phyloP scores from a whole-genome alignment of 2,113 vertebrate genomes.

The Aphyosemion australe region DNA sequence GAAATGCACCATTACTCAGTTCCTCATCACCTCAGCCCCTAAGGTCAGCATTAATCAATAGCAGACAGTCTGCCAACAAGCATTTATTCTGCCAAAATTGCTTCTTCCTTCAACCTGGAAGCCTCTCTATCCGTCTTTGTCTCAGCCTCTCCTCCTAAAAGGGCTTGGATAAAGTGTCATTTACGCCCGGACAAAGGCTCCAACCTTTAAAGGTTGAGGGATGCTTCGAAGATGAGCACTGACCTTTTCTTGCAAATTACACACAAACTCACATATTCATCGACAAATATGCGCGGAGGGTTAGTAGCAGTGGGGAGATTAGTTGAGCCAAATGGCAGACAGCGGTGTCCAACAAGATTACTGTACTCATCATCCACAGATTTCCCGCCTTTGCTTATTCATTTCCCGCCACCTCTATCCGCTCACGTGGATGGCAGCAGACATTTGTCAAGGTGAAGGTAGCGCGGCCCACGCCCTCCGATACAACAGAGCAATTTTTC shows the following conservation, averaged over 20 bases:
- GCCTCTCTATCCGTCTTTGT: slow-evolving; percentile 33
- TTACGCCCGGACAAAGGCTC: slow-evolving; percentile 71
- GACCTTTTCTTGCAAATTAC: slow-evolving; percentile 76
- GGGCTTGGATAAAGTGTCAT: slow-evolving; percentile 59
- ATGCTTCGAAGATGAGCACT: slow-evolving; percentile 74
- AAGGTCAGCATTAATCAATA: slow-evolving; percentile 1
- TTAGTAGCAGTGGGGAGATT: slow-evolving; percentile 36
- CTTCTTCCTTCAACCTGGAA: slow-evolving; percentile 10
- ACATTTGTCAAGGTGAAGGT: slow-evolving; percentile 74
- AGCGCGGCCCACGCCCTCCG: slow-evolving; percentile 43
- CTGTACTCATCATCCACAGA: slow-evolving; percentile 74
- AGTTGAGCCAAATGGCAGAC: slow-evolving; percentile 61
- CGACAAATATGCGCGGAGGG: slow-evolving; percentile 41
- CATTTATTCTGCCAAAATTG: slow-evolving; percentile 28
- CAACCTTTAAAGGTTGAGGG: slow-evolving; percentile 80
- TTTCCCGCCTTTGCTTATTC: slow-evolving; percentile 61
- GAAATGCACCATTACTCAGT: neutral
- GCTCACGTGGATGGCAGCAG: slow-evolving; percentile 63
- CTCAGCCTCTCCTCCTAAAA: slow-evolving; percentile 23
- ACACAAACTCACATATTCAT: slow-evolving; percentile 24
- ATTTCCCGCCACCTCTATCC: slow-evolving; percentile 65
- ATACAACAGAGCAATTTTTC: slow-evolving; percentile 63
- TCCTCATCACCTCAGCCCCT: neutral
- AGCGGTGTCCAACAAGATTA: slow-evolving; percentile 76
- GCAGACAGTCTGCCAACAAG: slow-evolving; percentile 29